Percentiles rank a stretch among this genome's conserved stretches.
phyloP scores from a whole-genome alignment of 2,888 invertebrate genomes.

The Pachliopta kotzebuea region DNA sequence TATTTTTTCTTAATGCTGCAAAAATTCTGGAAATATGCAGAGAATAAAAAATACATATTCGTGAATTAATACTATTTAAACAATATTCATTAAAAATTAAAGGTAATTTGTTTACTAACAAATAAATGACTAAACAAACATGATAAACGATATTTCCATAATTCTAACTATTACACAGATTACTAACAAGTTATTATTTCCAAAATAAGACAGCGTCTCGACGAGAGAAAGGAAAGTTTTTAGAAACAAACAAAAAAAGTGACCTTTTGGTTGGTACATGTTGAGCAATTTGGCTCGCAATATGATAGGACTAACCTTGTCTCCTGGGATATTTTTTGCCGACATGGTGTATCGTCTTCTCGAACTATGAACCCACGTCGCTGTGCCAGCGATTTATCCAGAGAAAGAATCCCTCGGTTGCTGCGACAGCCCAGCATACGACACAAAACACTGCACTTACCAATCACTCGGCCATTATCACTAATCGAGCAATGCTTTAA shows the following conservation, averaged over 20 bases:
- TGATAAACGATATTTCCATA: not conserved
- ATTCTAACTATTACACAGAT: slow-evolving; percentile 5
- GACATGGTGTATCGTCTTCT: slow-evolving; percentile 83
- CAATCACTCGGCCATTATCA: slow-evolving; percentile 79
- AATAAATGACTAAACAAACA: slow-evolving; percentile 5
- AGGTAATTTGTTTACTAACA: slow-evolving; percentile 24
- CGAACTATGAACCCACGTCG: slow-evolving; percentile 69
- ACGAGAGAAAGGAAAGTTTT: slow-evolving; percentile 65
- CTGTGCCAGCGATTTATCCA: slow-evolving; percentile 76
- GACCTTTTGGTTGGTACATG: slow-evolving; percentile 37
- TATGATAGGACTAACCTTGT: slow-evolving; percentile 82
- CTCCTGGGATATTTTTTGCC: slow-evolving; percentile 90
- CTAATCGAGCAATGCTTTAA: slow-evolving; percentile 72
- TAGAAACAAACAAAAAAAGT: slow-evolving; percentile 61
- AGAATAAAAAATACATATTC: not conserved
- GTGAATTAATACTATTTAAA: not conserved
- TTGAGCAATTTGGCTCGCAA: slow-evolving; percentile 31
- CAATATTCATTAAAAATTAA: not conserved
- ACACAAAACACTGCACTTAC: slow-evolving; percentile 78
- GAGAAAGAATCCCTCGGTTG: slow-evolving; percentile 76
- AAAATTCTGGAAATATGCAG: not conserved
- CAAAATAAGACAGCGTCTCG: slow-evolving; percentile 40
- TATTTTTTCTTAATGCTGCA: too few relatives aligned
- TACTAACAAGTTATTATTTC: slow-evolving; percentile 9
- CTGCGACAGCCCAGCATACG: slow-evolving; percentile 76